Percentiles rank a stretch among this genome's conserved stretches.
phyloP scores from a whole-genome alignment of 2,113 vertebrate species.

The Xenopus borealis region DNA sequence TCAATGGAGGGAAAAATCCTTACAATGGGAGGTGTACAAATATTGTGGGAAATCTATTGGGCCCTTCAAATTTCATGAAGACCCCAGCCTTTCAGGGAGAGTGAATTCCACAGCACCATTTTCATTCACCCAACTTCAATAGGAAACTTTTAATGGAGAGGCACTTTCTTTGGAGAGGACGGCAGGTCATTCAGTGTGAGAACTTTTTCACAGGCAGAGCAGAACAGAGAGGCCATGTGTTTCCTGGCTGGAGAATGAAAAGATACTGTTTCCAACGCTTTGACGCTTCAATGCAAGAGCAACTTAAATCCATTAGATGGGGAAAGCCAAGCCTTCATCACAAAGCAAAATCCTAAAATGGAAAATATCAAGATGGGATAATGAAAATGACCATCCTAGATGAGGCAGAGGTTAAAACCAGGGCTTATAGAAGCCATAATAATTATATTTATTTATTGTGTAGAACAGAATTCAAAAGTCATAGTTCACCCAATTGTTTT shows the following conservation, averaged over 20 bases:
- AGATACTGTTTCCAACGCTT: constrained; percentile 54
- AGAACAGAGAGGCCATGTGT: constrained; percentile 71
- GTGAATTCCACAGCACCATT: constrained; percentile 81
- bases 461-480: too few relatives aligned
- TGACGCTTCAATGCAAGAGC: constrained; percentile 47
- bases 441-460: background rate
- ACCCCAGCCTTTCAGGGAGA: constrained; percentile 78
- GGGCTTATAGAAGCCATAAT: background rate
- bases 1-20: constrained; percentile 89
- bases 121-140: constrained; percentile 80
- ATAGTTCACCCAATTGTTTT: background rate
- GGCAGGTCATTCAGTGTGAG: constrained; percentile 73
- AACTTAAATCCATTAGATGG: constrained; percentile 52
- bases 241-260: constrained; percentile 54
- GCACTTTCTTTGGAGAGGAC: constrained; percentile 74
- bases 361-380: background rate
- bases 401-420: constrained; percentile 14
- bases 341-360: constrained; percentile 1
- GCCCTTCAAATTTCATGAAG: constrained; percentile 82
- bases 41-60: constrained; percentile 88
- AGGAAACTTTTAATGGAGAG: constrained; percentile 93
- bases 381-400: constrained; percentile 19
- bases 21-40: constrained; percentile 89
- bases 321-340: constrained; percentile 49
- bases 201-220: constrained; percentile 66